A percentile compares a stretch with the other conserved stretches of the same genome.
These are phyloP conservation scores for Chymomyza costata DNA, from an alignment of 1,140 invertebrate species.

Conservation along the genomic window DNA sequence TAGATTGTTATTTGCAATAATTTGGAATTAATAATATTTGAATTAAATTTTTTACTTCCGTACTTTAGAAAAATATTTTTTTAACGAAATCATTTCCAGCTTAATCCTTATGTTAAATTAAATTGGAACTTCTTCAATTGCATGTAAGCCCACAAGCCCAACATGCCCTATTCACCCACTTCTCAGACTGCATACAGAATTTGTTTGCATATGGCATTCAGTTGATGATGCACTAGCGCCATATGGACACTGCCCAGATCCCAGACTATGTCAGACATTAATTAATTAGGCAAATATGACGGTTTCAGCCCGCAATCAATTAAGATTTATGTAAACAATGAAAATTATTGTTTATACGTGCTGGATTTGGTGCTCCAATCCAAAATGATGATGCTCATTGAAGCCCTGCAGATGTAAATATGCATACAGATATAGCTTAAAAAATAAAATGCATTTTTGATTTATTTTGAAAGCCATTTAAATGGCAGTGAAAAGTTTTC, in stretches of 20 bases:
- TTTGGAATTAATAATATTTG: no score
- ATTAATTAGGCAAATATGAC: slow-evolving; percentile 3
- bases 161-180: no score
- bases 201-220: background rate
- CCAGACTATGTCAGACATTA: background rate
- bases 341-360: slow-evolving; percentile 3
- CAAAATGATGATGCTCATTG: slow-evolving; percentile 5
- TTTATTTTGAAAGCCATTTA: slow-evolving; percentile 8
- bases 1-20: no score
- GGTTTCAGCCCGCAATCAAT: background rate
- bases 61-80: no score
- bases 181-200: no score
- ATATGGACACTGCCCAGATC: background rate
- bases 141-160: no score
- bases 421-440: background rate
- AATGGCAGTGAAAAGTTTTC: background rate
- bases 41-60: no score
- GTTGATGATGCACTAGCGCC: background rate
- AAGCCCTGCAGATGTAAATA: slow-evolving; percentile 18
- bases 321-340: slow-evolving; percentile 1
- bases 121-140: no score
- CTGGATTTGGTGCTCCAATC: no score
- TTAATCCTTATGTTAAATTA: no score
- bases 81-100: no score
- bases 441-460: slow-evolving; percentile 8